Base-by-base conservation (phyloP, 1,140 invertebrate genomes). In the Parapsyche elsis region DNA sequence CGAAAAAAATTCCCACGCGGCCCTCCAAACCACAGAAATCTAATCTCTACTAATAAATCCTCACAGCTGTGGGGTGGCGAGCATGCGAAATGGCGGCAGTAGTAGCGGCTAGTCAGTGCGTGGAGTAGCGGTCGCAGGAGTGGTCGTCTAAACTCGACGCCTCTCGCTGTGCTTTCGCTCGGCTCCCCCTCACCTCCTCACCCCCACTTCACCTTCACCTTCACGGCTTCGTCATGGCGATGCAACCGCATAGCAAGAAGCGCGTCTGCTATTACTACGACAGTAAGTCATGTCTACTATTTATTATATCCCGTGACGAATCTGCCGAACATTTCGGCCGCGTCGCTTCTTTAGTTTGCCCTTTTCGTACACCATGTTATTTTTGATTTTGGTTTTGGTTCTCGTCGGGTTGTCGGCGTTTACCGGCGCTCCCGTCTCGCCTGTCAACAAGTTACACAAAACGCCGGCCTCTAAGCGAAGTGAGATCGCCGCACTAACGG, bases 241-340 rank as follows among this genome's bases (percentile, higher is more conserved):
- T 93, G 86, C 91, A 94, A 88, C 92, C 94, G 10, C 95, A 97
- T 84, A 95, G 93, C 84, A 96, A 96, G 86, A 97, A 98, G 88
- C 92, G 95, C 87, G 97, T 99, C 78, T 98, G 97, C 88, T 99
- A 99, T 90, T 99, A 99, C 89, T 99, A 99, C 86, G 98, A 99
- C 87, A 98, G 97, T 99, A 92, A 97, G 96, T 96, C 88, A 84
- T n/a, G 4, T 14, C 16, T 74, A 7, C 61, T 21, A 19, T 21
- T 16, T 67, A 23, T 67, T 53, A 53, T 53, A 1, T 53, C 12
- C 16, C 1, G 49, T 61, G 14, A n/a, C n/a, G n/a, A n/a, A n/a
- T n/a, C n/a, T n/a, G 59, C 21, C 26, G 24, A 12, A 1, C 67
- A 24, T 71, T 23, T 70, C 2, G 21, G 64, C 64, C 5, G 9